A percentile compares a stretch with the other conserved stretches of the same genome.
Conservation (phyloP, 1,140 invertebrate species). For the Acyrthosiphon pisum region DNA sequence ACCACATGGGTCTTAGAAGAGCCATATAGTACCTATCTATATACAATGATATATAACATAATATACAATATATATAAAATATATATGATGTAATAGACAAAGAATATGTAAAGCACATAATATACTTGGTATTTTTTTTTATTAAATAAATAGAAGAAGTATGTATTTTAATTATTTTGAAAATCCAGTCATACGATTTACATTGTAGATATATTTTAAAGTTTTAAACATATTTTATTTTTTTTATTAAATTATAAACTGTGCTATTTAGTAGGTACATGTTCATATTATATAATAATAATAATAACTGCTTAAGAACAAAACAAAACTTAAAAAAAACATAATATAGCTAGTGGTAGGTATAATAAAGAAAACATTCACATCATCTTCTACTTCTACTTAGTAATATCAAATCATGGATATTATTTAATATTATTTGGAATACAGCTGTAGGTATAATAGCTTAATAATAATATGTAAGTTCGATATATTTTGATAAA, state of each 20-base stretch:
- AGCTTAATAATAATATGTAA: not conserved
- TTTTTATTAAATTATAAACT: not conserved
- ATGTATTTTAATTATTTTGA: slow-evolving; percentile 4
- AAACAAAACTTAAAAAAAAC: not conserved
- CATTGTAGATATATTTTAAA: not conserved
- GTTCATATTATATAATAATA: not conserved
- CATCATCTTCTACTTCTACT: not conserved
- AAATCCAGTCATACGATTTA: slow-evolving; percentile 21
- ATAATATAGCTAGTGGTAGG: not conserved
- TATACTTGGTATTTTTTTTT: slow-evolving; percentile 8
- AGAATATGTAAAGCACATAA: not conserved
- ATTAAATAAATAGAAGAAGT: slow-evolving; percentile 18
- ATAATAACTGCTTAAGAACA: not conserved
- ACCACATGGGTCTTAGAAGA: too few species aligned
- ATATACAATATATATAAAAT: too few species aligned
- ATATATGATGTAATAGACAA: too few species aligned
- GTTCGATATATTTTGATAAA: not conserved
- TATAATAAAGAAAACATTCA: not conserved
- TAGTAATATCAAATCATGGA: not conserved
- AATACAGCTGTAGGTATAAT: not conserved
- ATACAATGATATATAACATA: too few species aligned
- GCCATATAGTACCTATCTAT: too few species aligned
- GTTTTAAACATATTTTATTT: not conserved
- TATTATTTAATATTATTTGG: not conserved
- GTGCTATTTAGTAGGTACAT: not conserved